These are phyloP conservation scores for Philotrypesis tridentata DNA, from an alignment of 1,140 invertebrate species.

Conservation along the genomic window DNA sequence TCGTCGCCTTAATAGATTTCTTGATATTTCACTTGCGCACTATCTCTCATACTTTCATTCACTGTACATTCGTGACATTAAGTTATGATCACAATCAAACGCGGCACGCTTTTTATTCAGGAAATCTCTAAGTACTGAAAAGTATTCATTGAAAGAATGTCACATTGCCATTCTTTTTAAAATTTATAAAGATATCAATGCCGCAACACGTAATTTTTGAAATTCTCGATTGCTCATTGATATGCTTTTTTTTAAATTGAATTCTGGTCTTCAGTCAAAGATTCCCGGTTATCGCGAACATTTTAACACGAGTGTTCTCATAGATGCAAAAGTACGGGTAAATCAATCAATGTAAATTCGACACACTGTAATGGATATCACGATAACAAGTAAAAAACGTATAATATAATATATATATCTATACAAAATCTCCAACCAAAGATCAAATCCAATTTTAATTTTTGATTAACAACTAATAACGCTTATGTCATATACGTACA, in stretches of 20 bases:
- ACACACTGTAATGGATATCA: neutral
- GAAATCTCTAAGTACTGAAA: constrained; percentile 70
- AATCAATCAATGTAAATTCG: neutral
- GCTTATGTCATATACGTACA: constrained; percentile 12
- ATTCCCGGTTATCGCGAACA: neutral
- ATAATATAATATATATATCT: neutral
- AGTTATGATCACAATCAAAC: constrained; percentile 67
- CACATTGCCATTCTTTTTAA: constrained; percentile 2
- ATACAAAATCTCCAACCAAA: neutral
- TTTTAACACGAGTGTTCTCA: neutral
- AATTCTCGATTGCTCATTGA: constrained; percentile 18
- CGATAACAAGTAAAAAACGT: neutral
- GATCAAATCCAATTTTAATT: constrained; percentile 28
- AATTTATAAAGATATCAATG: constrained; percentile 14
- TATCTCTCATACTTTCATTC: constrained; percentile 23
- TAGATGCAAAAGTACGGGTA: no score
- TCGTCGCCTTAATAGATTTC: constrained; percentile 28
- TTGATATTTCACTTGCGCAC: constrained; percentile 18
- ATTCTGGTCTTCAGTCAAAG: constrained; percentile 10
- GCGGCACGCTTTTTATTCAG: constrained; percentile 60
- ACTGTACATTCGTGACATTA: constrained; percentile 54
- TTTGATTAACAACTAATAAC: constrained; percentile 22
- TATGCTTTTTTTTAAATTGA: neutral
- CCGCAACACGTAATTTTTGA: constrained; percentile 29
- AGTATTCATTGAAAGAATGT: constrained; percentile 45